A percentile compares a stretch with the other conserved stretches of the same genome.
Evolutionary conservation across 2,113 vertebrate genomes (phyloP).

Genomic region (Carlito syrichta): DNA sequence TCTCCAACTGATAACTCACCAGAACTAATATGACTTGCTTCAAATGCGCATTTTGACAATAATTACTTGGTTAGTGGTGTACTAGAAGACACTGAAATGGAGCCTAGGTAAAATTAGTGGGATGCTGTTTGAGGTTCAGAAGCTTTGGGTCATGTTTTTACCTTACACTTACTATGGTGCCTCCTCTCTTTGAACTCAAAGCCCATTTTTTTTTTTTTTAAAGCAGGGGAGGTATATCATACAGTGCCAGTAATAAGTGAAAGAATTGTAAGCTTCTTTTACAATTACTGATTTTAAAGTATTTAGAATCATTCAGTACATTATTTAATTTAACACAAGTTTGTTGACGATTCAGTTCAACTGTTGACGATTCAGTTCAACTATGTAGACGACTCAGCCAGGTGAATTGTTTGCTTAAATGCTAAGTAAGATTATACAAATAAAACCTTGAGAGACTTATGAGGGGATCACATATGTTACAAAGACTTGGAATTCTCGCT

Average conservation of each 20-base stretch:
- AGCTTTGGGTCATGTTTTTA: background rate
- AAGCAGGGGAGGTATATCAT: background rate
- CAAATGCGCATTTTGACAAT: background rate
- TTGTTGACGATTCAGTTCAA: constrained; percentile 11
- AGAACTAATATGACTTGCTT: background rate
- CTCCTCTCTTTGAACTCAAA: background rate
- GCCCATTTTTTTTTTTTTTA: background rate
- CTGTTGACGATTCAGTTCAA: background rate
- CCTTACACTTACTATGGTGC: background rate
- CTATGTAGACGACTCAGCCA: background rate
- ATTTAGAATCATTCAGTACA: background rate
- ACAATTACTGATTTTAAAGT: background rate
- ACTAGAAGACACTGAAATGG: background rate
- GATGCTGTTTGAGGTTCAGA: background rate
- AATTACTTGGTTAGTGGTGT: background rate
- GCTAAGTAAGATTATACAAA: constrained; percentile 22
- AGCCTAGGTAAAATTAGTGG: background rate
- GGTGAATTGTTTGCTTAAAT: constrained; percentile 42
- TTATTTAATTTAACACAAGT: constrained; percentile 11
- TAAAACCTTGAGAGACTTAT: background rate
- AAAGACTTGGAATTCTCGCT: background rate
- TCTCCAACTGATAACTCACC: background rate
- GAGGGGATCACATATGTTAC: constrained; percentile 1
- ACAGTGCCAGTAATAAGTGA: background rate
- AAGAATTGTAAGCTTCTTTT: background rate